Conservation (phyloP, 2,113 vertebrate genomes). For the Corvus cornix region DNA sequence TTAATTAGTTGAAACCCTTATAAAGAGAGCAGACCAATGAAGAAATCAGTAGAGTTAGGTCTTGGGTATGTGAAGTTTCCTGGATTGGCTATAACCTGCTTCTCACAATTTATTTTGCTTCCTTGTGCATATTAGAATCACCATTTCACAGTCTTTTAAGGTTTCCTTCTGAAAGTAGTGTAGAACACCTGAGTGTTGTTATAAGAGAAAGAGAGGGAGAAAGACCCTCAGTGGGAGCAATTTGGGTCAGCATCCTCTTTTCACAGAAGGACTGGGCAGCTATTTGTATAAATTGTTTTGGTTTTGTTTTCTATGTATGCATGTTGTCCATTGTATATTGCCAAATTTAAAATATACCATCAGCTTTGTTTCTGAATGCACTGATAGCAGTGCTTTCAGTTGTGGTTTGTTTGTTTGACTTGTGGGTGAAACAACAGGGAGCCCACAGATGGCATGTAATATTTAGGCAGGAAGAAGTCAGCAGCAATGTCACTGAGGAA, state of each 20-base stretch:
- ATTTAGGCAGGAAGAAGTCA: constrained; percentile 21
- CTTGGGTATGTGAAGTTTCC: not conserved
- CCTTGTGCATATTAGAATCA: not conserved
- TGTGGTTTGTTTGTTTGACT: constrained; percentile 54
- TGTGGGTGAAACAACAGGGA: constrained; percentile 36
- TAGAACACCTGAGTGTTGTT: not conserved
- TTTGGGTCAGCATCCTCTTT: not conserved
- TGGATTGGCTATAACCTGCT: not conserved
- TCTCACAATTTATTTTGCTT: not conserved
- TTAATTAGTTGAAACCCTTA: not conserved
- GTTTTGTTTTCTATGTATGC: accelerated
- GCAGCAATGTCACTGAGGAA: not conserved
- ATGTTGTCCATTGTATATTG: not conserved
- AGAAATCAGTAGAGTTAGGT: not conserved
- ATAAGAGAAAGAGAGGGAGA: not conserved
- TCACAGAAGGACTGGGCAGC: not conserved
- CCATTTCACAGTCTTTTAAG: not conserved
- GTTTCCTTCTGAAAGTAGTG: not conserved
- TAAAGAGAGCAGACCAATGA: not conserved
- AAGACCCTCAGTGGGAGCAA: not conserved
- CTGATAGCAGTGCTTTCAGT: not conserved
- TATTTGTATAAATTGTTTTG: not conserved
- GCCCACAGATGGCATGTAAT: constrained; percentile 24
- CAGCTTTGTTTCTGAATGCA: not conserved
- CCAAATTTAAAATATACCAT: not conserved